These are phyloP conservation scores for Tiaroga cobitis DNA, from an alignment of 2,797 vertebrate species.

Conservation along the genomic window DNA sequence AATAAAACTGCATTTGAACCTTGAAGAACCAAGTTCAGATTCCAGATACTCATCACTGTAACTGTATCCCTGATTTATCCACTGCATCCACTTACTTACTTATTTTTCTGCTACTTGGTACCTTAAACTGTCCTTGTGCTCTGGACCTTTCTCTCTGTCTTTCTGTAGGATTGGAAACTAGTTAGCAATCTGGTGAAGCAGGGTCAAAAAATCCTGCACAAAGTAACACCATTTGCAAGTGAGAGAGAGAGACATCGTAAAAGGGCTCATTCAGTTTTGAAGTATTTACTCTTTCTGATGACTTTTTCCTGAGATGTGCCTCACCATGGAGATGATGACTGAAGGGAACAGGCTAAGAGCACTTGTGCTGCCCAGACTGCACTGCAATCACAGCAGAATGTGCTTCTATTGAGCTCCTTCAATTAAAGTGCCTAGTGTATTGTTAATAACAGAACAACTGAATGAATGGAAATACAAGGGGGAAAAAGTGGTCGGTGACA, in stretches of 20 bases:
- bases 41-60: not conserved
- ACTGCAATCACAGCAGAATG: conserved; percentile 22
- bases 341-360: conserved; percentile 20
- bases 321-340: conserved; percentile 44
- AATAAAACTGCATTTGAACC: not conserved
- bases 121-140: not conserved
- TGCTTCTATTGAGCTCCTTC: conserved; percentile 7
- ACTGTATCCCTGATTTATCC: not conserved
- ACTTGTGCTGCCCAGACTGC: conserved; percentile 17
- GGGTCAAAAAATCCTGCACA: conserved; percentile 8
- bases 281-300: conserved; percentile 38
- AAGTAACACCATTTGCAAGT: not conserved
- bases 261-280: conserved; percentile 17
- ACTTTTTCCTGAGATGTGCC: conserved; percentile 33
- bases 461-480: not conserved
- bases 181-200: not conserved
- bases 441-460: not conserved
- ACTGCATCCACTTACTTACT: too few relatives aligned
- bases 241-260: not conserved
- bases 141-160: not conserved
- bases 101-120: not conserved
- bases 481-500: not conserved
- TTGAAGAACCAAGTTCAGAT: not conserved
- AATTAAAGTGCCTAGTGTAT: conserved; percentile 1
- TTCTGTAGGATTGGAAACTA: not conserved